Evolutionary conservation across 2,888 invertebrate genomes (phyloP), one percentile per base, ranked within the genome.

Genomic region (Drosophila greeni): DNA sequence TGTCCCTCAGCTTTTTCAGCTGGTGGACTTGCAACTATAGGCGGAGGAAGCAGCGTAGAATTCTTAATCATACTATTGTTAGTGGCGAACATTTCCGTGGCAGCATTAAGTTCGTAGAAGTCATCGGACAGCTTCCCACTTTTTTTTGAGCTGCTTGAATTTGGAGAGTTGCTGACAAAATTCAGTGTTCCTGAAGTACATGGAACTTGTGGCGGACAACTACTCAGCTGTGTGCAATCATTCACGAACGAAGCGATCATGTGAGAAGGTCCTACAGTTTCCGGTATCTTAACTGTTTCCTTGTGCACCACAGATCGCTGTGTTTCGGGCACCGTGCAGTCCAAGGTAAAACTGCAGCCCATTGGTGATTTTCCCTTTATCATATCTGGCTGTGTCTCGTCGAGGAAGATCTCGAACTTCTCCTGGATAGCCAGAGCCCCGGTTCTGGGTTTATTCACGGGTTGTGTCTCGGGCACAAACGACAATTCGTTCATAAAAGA

Each of bases 31-130:
- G 8, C 23, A 9, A 14, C 23, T 34, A 8, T 2, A 12, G 34
- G n/a, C 33, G 43, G 47, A 4, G 42, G 80, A 29, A 88, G 47
- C 70, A 85, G 72, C 3, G 88, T 88, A 1, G 88, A 88, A 53
- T 87, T 88, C 57, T 85, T 87, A 3, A 88, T 88, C 75, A 79
- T 84, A 51, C 87, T 86, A 0, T 83, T 59, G 49, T 88, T 83
- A 11, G 82, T 75, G 9, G 84, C 76, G 69, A 88, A 88, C 73
- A 86, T 83, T 60, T 87, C 88, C 0, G 88, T 87, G 20, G 82
- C 86, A 4, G 86, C 84, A 70, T 87, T 87, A 1, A 86, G 72
- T 65, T 88, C 88, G 47, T 85, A 73, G 49, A 84, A 72, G 18
- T 74, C 56, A 3, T 56, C 64, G 2, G 60, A 24, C 16, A 12